Evolutionary conservation across 2,113 vertebrate species (phyloP).

Genomic region (Nicator chloris): DNA sequence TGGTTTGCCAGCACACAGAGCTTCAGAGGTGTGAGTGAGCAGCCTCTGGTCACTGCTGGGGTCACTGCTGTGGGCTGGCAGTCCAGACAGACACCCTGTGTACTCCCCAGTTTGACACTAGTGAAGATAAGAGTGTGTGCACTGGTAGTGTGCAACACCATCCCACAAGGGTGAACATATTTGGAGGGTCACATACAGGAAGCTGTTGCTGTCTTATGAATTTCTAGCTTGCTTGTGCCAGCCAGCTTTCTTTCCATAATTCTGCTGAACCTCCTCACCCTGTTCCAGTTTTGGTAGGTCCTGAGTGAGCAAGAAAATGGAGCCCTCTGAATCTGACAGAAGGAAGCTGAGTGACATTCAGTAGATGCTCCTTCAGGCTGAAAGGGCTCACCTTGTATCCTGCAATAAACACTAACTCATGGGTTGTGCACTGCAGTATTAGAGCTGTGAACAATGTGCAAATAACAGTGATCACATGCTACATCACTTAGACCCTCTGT

Average conservation of each 20-base stretch:
- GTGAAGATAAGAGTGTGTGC: not conserved
- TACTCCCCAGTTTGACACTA: not conserved
- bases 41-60: not conserved
- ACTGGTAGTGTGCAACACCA: not conserved
- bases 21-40: not conserved
- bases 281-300: not conserved
- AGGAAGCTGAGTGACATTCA: not conserved
- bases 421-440: not conserved
- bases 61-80: not conserved
- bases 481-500: not conserved
- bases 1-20: not conserved
- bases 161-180: not conserved
- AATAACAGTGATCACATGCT: not conserved
- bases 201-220: not conserved
- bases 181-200: not conserved
- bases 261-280: not conserved
- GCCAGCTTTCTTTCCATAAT: not conserved
- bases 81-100: fast-evolving
- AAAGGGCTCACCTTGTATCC: not conserved
- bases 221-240: not conserved
- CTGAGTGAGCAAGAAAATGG: not conserved
- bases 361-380: not conserved
- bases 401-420: not conserved
- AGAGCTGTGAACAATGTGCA: not conserved
- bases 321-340: not conserved